phyloP scores from a whole-genome alignment of 2,797 vertebrate genomes.

The Peromyscus attwateri region DNA sequence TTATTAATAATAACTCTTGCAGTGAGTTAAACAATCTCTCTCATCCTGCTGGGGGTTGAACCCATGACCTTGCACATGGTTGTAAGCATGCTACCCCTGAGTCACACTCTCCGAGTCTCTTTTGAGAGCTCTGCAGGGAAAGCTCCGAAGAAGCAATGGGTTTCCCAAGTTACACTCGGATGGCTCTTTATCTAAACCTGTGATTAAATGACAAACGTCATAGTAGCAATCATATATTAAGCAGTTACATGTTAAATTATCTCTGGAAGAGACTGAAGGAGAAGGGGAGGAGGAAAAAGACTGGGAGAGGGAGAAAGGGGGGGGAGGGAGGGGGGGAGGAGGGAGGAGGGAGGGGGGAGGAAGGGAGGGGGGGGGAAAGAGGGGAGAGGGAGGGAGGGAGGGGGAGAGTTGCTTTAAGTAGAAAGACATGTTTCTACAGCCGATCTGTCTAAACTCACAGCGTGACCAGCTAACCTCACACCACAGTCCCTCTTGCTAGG shows the following conservation, averaged over 20 bases:
- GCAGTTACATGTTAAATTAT: slow-evolving; percentile 35
- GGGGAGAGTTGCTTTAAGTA: slow-evolving; percentile 27
- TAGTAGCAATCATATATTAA: slow-evolving; percentile 25
- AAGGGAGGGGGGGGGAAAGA: too few species aligned
- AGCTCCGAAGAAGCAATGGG: slow-evolving; percentile 2
- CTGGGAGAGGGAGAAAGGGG: not conserved
- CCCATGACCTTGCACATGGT: not conserved
- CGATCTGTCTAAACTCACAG: slow-evolving; percentile 42
- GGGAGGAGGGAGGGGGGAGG: too few species aligned
- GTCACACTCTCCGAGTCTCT: not conserved
- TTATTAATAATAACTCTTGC: slow-evolving; percentile 34
- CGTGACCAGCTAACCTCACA: not conserved
- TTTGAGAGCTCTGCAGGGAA: slow-evolving; percentile 17
- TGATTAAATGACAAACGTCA: slow-evolving; percentile 46
- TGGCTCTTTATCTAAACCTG: not conserved
- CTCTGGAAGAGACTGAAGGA: not conserved
- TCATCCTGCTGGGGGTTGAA: not conserved
- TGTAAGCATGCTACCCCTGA: not conserved
- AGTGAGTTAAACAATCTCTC: slow-evolving; percentile 40
- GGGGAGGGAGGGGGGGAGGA: not conserved
- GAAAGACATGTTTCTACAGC: slow-evolving; percentile 26
- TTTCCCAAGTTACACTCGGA: slow-evolving; percentile 41
- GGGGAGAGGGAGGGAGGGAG: not conserved
- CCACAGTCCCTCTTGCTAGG: slow-evolving; percentile 17
- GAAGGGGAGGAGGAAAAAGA: too few species aligned